Evolutionary conservation across 2,113 vertebrate species (phyloP), one percentile per base, ranked within the genome.

Genomic region (Dromiciops gliroides): DNA sequence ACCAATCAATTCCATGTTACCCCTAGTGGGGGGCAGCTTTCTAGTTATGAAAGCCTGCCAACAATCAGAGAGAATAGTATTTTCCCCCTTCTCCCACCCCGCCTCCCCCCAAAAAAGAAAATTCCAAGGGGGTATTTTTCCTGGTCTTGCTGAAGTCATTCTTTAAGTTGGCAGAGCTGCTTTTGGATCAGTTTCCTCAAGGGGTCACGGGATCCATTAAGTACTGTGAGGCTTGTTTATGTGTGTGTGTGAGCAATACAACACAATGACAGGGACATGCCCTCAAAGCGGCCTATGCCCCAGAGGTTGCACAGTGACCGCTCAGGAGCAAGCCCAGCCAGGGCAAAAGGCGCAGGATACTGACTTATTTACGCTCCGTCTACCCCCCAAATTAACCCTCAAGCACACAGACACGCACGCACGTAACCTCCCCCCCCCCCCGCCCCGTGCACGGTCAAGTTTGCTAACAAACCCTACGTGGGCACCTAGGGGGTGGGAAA

Each of bases 191-290:
- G 67, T 83, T 83, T 83, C 48, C 56, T 24, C 44, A 1, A 51
- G 48, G 37, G n/a, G 48, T 48, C 37, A 67, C 91, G 4, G 6
- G 44, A 0, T 50, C 28, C 49, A 12, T 11, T 6, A 56, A 90
- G 91, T 19, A 5, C 0, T 44, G 8, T 0, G 50, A 94, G 50
- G 25, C 75, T 49, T 2, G 94, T 48, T 93, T 92, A 2, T 11
- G 93, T 52, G 25, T 89, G 28, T 5, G 91, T 0, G 92, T 22
- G 37, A 22, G 91, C 93, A 19, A 48, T 6, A 75, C 94, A 67
- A 75, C 97, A 98, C 94, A 96, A 91, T 95, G 96, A 83, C 94
- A 75, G 93, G 28, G 94, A 96, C 95, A 89, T 3, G 51, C 49
- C 8, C 48, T 24, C 60, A 37, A 19, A 51, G 95, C 44, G 49